Evolutionary conservation across 1,140 invertebrate species (phyloP).

Genomic region (Drosophila suzukii): DNA sequence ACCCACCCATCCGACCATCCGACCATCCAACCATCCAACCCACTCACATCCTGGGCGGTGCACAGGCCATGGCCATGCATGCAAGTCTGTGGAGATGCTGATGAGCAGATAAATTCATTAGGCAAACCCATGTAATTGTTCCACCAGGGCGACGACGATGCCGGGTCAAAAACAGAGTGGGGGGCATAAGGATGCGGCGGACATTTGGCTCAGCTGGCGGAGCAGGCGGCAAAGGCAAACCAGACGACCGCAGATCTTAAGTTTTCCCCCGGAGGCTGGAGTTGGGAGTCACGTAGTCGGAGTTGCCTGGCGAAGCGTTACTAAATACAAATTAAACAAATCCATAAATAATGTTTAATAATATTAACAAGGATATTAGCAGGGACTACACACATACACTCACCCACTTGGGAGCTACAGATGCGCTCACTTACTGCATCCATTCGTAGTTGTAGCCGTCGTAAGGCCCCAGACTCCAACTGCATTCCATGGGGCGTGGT

Average conservation of each 20-base stretch:
- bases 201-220: conserved; percentile 66
- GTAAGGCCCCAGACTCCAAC: conserved; percentile 9
- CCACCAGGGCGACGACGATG: conserved; percentile 64
- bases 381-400: conserved; percentile 50
- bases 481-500: conserved; percentile 41
- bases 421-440: conserved; percentile 57
- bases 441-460: conserved; percentile 26
- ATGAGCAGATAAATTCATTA: conserved; percentile 84
- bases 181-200: conserved; percentile 44
- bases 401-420: conserved; percentile 12
- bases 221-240: conserved; percentile 40
- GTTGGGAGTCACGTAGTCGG: conserved; percentile 57
- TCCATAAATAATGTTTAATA: conserved; percentile 85
- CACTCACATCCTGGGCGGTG: conserved; percentile 20
- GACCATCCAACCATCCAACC: neutral
- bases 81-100: conserved; percentile 68
- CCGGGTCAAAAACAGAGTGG: conserved; percentile 14
- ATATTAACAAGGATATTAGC: conserved; percentile 84
- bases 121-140: conserved; percentile 84
- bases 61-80: conserved; percentile 53
- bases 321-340: conserved; percentile 85
- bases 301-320: conserved; percentile 64
- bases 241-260: conserved; percentile 67
- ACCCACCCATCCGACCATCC: conserved; percentile 11
- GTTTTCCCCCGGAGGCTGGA: conserved; percentile 49